Evolutionary conservation across 2,113 vertebrate species (phyloP), one percentile per base, ranked within the genome.

Genomic region (Apodemus sylvaticus): DNA sequence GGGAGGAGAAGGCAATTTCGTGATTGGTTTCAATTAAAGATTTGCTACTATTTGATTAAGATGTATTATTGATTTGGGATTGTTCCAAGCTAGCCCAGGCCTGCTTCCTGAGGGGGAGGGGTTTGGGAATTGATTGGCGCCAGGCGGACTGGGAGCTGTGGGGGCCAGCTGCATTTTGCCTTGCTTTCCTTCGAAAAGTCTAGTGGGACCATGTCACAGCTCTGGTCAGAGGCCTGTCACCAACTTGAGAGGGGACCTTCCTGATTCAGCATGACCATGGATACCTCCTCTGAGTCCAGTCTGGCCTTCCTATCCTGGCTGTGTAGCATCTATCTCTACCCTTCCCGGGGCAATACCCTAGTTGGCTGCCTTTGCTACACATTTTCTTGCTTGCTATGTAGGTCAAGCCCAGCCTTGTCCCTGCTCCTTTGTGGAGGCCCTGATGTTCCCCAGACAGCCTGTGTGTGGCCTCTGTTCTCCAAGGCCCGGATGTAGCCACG

Each of bases 1-100:
- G 58, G 92, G 90, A 91, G 78, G 90, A 76, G 90, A 95, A 92
- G 81, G 95, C 88, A 85, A 82, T 89, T 82, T 94, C 19, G 45
- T 78, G 96, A 96, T 97, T 96, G 97, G 97, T 96, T 98, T 95
- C 97, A 96, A 94, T 97, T 81, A 95, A 95, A 97, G 96, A 95
- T 94, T 94, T 90, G 96, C 96, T 97, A 86, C 96, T 82, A 78
- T 96, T 97, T 96, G 97, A 95, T 96, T 92, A 94, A 97, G 97
- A 96, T 90, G 64, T 86, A 90, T 95, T 97, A 97, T 97, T 95
- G 97, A 98, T 96, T 96, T 94, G 95, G 96, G 97, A 95, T 93
- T 82, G 76, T 96, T 96, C 96, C 95, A 93, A 78, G 96, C 14
- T 2, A 64, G 68, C 88, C 88, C 34, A 64, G 76, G 73, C 87